phyloP scores from a whole-genome alignment of 2,797 vertebrate species.

The Pygocentrus nattereri region DNA sequence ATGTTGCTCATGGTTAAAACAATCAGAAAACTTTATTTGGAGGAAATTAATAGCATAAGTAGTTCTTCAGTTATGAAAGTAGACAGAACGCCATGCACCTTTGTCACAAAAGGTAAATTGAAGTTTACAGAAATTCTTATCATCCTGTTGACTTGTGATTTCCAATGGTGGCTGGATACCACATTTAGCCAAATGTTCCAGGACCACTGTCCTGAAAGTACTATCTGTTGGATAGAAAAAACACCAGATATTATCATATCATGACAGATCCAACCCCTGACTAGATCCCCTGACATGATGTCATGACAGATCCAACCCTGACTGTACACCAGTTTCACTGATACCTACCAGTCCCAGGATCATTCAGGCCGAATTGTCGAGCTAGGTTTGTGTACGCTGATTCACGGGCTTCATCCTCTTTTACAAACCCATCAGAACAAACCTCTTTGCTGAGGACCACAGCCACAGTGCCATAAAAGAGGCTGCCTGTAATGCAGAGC shows the following conservation, averaged over 20 bases:
- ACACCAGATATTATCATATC: background rate
- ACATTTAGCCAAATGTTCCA: slow-evolving; percentile 47
- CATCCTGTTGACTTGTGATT: background rate
- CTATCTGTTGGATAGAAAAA: slow-evolving; percentile 37
- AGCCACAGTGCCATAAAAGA: slow-evolving; percentile 57
- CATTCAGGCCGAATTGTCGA: slow-evolving; percentile 43
- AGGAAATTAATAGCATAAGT: background rate
- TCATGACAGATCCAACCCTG: background rate
- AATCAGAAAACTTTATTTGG: background rate
- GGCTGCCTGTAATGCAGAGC: slow-evolving; percentile 40
- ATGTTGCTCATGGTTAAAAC: background rate
- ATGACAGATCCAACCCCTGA: background rate
- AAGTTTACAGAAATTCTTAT: slow-evolving; percentile 56
- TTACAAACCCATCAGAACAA: background rate
- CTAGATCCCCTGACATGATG: background rate
- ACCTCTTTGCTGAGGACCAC: slow-evolving; percentile 48
- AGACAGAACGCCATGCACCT: slow-evolving; percentile 50
- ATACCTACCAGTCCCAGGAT: slow-evolving; percentile 39
- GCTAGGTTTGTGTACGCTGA: slow-evolving; percentile 60
- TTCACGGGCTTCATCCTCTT: slow-evolving; percentile 48
- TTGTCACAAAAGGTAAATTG: slow-evolving; percentile 55
- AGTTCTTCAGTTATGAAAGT: background rate
- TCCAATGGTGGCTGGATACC: slow-evolving; percentile 41
- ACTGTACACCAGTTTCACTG: background rate
- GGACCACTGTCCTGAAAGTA: slow-evolving; percentile 42